phyloP scores from a whole-genome alignment of 2,797 vertebrate genomes.

The Lateolabrax maculatus region DNA sequence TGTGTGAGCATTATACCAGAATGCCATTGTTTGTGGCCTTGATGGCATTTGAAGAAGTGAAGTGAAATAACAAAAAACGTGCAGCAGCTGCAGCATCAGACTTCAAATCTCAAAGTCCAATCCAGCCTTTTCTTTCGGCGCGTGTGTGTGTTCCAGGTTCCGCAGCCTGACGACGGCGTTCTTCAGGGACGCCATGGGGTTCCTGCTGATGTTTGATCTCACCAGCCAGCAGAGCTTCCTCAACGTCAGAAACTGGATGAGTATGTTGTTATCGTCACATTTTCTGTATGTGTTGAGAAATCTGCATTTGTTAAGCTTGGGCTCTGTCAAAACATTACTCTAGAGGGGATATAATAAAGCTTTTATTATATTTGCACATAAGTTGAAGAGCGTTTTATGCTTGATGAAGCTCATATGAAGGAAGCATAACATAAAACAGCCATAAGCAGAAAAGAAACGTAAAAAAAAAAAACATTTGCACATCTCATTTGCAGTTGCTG shows the following conservation, averaged over 20 bases:
- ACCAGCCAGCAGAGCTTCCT: conserved; percentile 98
- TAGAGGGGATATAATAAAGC: too few relatives aligned
- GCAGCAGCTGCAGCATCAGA: too few relatives aligned
- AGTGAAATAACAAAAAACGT: too few relatives aligned
- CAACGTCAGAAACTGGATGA: conserved; percentile 98
- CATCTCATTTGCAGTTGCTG: not conserved
- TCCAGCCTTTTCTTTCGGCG: not conserved
- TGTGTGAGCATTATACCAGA: not conserved
- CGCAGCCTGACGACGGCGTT: conserved; percentile 96
- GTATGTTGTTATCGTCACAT: conserved; percentile 81
- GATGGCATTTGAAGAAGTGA: too few relatives aligned
- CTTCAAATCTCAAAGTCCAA: too few relatives aligned
- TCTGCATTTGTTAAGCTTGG: not conserved
- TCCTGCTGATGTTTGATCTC: conserved; percentile 96
- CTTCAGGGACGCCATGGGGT: conserved; percentile 97
- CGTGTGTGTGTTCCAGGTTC: conserved; percentile 83
- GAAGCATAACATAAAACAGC: not conserved
- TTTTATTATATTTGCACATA: not conserved
- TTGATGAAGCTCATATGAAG: not conserved
- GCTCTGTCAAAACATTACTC: not conserved
- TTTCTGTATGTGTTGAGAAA: not conserved
- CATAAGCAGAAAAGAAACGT: too few relatives aligned
- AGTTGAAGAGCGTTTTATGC: not conserved
- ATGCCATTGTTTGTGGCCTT: not conserved
- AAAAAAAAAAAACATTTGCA: too few relatives aligned